These are phyloP conservation scores for Illadopsis cleaveri DNA, from an alignment of 2,113 vertebrate species.

Conservation along the genomic window DNA sequence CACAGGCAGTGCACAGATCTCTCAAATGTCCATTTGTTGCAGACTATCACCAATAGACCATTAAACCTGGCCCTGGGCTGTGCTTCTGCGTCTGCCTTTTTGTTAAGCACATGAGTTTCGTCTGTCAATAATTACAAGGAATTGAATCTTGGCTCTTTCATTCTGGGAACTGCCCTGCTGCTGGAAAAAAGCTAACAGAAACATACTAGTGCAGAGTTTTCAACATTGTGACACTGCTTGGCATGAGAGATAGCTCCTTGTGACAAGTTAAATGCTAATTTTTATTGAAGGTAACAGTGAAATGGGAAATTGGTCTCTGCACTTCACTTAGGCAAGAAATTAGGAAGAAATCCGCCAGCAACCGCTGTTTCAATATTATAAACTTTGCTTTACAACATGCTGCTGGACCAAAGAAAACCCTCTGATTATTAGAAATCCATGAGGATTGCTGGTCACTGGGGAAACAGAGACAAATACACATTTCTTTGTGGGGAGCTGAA, in stretches of 20 bases:
- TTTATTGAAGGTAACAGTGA: constrained; percentile 27
- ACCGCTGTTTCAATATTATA: not conserved
- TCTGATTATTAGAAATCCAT: not conserved
- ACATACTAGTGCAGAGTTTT: not conserved
- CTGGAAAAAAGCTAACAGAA: constrained; percentile 44
- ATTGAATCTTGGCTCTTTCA: not conserved
- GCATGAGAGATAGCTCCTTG: not conserved
- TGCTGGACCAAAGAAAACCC: not conserved
- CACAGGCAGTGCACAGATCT: not conserved
- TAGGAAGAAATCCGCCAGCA: not conserved
- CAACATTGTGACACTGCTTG: constrained; percentile 12
- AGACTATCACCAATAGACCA: not conserved
- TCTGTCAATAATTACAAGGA: constrained; percentile 55
- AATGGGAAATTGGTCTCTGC: constrained; percentile 26
- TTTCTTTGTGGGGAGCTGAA: not conserved
- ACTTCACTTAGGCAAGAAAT: constrained; percentile 40
- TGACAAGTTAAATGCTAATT: constrained; percentile 48
- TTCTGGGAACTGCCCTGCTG: constrained; percentile 30
- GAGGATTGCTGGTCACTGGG: not conserved
- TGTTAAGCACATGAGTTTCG: not conserved
- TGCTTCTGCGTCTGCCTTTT: not conserved
- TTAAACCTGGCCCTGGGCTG: not conserved
- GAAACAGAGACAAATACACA: not conserved
- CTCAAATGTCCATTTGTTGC: constrained; percentile 6
- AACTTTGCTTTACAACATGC: not conserved